These are phyloP conservation scores for Atlantisia rogersi DNA, from an alignment of 2,113 vertebrate genomes.

Conservation along the genomic window DNA sequence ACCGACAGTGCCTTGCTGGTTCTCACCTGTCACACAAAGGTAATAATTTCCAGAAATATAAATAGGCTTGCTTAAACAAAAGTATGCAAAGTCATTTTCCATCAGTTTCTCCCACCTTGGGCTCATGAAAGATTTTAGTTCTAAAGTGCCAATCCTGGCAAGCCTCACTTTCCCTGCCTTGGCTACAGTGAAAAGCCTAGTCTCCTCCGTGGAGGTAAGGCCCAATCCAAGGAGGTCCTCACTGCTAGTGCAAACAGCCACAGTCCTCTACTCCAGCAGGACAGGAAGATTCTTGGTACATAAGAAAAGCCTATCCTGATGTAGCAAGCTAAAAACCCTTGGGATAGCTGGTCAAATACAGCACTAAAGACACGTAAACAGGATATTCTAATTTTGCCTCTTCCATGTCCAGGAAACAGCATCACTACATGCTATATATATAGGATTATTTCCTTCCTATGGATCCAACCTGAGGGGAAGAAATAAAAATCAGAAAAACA, in stretches of 20 bases:
- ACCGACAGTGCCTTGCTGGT: fast-evolving
- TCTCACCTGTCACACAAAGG: background rate
- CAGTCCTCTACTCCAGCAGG: background rate
- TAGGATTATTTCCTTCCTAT: background rate
- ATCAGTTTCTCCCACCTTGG: background rate
- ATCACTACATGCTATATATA: background rate
- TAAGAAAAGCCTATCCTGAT: background rate
- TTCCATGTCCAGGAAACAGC: background rate
- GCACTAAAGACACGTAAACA: background rate
- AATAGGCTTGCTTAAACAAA: background rate
- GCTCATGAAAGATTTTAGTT: background rate
- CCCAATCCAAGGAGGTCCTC: background rate
- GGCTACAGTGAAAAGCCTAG: background rate
- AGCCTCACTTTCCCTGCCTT: background rate
- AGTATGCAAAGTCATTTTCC: background rate
- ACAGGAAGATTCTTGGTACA: background rate
- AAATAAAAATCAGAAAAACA: background rate
- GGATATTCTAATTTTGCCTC: conserved; percentile 45
- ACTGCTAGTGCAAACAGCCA: background rate
- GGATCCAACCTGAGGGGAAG: background rate
- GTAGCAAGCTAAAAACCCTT: background rate
- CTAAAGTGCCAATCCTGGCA: background rate
- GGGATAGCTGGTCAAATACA: conserved; percentile 15
- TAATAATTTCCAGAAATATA: background rate
- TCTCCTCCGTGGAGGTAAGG: background rate